Conservation (phyloP, 2,888 invertebrate genomes). For the Conus canariensis region DNA sequence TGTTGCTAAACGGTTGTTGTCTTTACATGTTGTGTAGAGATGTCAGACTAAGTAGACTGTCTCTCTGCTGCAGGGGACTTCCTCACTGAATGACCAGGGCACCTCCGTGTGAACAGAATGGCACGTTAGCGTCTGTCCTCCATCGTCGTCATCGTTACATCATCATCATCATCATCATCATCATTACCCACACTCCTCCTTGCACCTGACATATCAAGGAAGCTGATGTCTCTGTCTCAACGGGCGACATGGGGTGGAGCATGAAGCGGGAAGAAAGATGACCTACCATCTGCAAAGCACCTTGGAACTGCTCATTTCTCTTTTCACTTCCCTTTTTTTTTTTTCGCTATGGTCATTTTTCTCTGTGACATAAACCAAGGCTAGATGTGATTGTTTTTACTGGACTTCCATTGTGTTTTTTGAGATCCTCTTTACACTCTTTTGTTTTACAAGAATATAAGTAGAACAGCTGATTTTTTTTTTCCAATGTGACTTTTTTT, state of each 20-base stretch:
- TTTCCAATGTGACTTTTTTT: no score
- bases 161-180: conserved; percentile 7
- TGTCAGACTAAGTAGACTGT: background rate
- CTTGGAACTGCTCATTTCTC: background rate
- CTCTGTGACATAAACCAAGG: no score
- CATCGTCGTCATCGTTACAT: background rate
- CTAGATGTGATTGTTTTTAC: no score
- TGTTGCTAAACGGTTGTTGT: background rate
- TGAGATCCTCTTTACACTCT: no score
- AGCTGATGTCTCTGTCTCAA: background rate
- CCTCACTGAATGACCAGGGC: background rate
- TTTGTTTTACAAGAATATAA: no score
- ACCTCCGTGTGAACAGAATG: background rate
- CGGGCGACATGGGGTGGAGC: no score
- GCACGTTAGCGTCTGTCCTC: background rate
- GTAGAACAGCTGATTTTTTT: no score
- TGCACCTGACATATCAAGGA: background rate
- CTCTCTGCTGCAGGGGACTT: conserved; percentile 1
- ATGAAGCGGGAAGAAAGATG: no score
- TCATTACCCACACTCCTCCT: background rate
- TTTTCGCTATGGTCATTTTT: no score
- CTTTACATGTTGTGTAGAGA: background rate
- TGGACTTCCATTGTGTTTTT: no score
- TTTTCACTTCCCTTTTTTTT: background rate
- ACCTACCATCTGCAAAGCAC: background rate